Evolutionary conservation across 2,113 vertebrate species (phyloP).

Genomic region (Ibidorhyncha struthersii): DNA sequence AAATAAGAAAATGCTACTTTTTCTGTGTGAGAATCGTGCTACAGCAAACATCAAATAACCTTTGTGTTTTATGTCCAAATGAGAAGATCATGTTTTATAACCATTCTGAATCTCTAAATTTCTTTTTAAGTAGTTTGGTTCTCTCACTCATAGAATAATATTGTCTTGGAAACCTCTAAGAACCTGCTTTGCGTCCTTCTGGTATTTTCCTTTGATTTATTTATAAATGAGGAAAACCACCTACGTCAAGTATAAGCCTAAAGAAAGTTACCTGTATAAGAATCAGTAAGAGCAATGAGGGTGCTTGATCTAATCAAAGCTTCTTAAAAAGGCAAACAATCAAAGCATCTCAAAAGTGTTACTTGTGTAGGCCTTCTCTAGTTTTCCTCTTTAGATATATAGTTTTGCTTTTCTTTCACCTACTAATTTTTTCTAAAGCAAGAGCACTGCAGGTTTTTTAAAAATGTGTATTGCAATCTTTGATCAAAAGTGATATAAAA

Average conservation of each 20-base stretch:
- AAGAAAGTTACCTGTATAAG: not conserved
- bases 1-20: not conserved
- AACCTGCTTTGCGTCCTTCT: not conserved
- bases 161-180: not conserved
- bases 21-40: not conserved
- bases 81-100: not conserved
- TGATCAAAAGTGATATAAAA: too few relatives aligned
- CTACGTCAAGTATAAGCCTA: not conserved
- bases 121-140: not conserved
- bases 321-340: not conserved
- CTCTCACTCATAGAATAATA: not conserved
- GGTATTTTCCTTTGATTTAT: not conserved
- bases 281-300: not conserved
- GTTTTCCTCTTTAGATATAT: not conserved
- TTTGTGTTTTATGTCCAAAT: not conserved
- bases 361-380: not conserved
- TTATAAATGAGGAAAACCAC: not conserved
- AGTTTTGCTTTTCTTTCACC: not conserved
- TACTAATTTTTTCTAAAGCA: not conserved
- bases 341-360: not conserved
- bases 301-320: not conserved
- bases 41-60: not conserved
- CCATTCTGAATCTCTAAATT: not conserved
- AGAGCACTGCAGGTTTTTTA: not conserved
- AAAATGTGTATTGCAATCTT: not conserved